Conservation (phyloP, 2,888 invertebrate genomes). For the Nowickia ferox region DNA sequence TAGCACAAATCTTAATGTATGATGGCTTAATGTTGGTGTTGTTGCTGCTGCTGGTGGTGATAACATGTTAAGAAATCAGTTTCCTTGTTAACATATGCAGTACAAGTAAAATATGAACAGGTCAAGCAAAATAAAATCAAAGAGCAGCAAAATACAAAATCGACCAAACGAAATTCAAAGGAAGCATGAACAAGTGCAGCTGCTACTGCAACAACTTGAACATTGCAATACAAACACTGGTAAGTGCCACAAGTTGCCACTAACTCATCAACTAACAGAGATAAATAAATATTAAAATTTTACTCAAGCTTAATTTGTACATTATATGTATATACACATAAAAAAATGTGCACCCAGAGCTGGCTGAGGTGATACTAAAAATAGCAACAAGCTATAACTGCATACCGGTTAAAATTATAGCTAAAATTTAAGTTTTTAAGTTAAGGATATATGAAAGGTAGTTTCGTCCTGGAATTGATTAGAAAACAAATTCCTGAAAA, state of each 20-base stretch:
- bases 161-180: slow-evolving; percentile 9
- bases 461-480: too few species aligned
- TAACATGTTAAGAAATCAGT: slow-evolving; percentile 70
- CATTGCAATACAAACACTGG: slow-evolving; percentile 42
- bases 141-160: not conserved
- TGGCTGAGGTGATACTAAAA: too few species aligned
- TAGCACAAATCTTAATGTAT: slow-evolving; percentile 61
- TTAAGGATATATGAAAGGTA: too few species aligned
- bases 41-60: slow-evolving; percentile 34
- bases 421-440: too few species aligned
- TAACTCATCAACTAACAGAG: slow-evolving; percentile 40
- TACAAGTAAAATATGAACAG: slow-evolving; percentile 23
- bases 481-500: too few species aligned
- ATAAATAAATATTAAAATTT: slow-evolving; percentile 21
- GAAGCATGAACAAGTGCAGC: slow-evolving; percentile 48
- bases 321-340: not conserved
- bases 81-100: slow-evolving; percentile 69
- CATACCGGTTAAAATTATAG: too few species aligned
- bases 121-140: slow-evolving; percentile 15
- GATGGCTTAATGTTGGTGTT: not conserved
- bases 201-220: slow-evolving; percentile 73
- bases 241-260: slow-evolving; percentile 24
- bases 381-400: too few species aligned
- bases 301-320: not conserved
- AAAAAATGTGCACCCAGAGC: not conserved